Conservation (phyloP, 2,797 vertebrate species). For the Argya squamiceps region DNA sequence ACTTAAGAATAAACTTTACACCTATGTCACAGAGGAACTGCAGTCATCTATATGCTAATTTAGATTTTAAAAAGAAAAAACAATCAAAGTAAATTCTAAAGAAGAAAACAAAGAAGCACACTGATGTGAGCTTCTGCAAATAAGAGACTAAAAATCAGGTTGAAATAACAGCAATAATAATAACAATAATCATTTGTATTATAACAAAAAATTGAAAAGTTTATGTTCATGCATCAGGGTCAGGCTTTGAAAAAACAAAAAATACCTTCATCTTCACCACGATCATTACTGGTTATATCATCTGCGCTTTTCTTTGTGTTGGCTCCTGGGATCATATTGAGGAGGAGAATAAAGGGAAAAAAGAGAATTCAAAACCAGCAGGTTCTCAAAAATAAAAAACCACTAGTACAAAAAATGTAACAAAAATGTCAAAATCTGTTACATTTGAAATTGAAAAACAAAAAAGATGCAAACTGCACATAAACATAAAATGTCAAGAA, state of each 20-base stretch:
- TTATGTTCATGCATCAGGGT: constrained; percentile 85
- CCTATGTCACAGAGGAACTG: constrained; percentile 16
- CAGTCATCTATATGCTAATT: constrained; percentile 53
- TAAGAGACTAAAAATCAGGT: constrained; percentile 50
- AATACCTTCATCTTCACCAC: constrained; percentile 91
- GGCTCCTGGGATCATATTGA: constrained; percentile 86
- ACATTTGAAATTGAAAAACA: constrained; percentile 68
- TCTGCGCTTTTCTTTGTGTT: constrained; percentile 87
- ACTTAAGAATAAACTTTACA: constrained; percentile 51
- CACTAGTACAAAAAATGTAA: constrained; percentile 62
- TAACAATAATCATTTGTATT: constrained; percentile 28
- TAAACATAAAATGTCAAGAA: constrained; percentile 73
- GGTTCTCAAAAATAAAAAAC: constrained; percentile 72
- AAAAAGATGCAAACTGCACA: constrained; percentile 66
- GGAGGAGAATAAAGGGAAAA: constrained; percentile 82
- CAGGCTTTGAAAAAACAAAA: constrained; percentile 80
- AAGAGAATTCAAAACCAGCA: constrained; percentile 83
- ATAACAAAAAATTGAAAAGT: constrained; percentile 54
- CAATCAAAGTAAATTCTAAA: constrained; percentile 70
- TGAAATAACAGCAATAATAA: constrained; percentile 61
- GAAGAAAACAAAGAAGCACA: constrained; percentile 67
- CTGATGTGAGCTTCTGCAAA: constrained; percentile 53
- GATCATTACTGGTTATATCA: constrained; percentile 91
- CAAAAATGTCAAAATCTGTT: constrained; percentile 72
- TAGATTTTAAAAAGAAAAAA: constrained; percentile 71